Conservation (phyloP, 2,113 vertebrate genomes). For the Chloropsis hardwickii region DNA sequence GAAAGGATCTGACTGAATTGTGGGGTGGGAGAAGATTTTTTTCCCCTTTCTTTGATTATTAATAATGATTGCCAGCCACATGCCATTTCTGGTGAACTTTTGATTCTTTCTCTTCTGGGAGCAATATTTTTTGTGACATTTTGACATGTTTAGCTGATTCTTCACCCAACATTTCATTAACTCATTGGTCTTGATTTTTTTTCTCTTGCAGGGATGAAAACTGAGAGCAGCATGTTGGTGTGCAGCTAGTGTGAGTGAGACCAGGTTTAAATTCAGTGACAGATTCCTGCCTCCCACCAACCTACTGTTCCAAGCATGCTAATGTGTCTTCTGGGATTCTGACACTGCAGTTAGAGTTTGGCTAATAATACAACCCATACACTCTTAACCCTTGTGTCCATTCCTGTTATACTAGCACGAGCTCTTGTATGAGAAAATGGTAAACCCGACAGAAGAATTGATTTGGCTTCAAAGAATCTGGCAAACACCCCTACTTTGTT, state of each 20-base stretch:
- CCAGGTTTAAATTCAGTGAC: background rate
- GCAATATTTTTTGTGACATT: background rate
- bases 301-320: background rate
- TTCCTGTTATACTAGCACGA: background rate
- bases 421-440: background rate
- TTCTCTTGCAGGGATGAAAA: constrained; percentile 6
- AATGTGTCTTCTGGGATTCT: background rate
- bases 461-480: background rate
- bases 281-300: background rate
- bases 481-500: background rate
- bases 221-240: background rate
- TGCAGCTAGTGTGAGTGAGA: background rate
- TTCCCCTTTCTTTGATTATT: background rate
- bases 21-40: background rate
- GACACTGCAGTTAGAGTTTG: background rate
- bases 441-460: background rate
- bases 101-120: background rate
- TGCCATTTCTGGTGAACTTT: constrained; percentile 1
- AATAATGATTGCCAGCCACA: background rate
- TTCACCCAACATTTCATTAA: constrained; percentile 29
- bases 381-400: background rate
- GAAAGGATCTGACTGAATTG: background rate
- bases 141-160: constrained; percentile 38
- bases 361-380: background rate
- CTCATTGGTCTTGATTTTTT: constrained; percentile 13